Base-by-base conservation (phyloP, 2,888 invertebrate species). In the Parapristionchus giblindavisi region DNA sequence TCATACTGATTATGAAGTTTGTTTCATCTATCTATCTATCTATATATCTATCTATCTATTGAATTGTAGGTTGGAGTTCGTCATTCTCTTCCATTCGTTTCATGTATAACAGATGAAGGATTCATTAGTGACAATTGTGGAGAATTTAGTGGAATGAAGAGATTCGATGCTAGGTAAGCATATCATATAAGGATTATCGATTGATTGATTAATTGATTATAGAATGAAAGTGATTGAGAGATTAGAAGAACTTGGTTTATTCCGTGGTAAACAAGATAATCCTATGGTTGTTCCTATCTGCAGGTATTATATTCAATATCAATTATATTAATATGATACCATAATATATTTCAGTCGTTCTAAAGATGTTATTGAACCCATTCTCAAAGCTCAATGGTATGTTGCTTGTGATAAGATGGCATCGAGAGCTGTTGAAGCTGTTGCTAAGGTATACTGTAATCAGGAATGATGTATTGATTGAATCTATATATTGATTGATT, bases 351-450 rank as follows among this genome's bases (percentile, higher is more conserved):
- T 75, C 90, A 95, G 95, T 88, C 92, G 99, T 52, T 96, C 96
- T 1, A 97, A 96, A 89, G 99, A 99, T 89, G 93, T 99, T 1
- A 94, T 99, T 24, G 99, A 99, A 87, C 96, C 96, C 0, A 91
- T 98, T 87, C 91, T 97, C 43, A 96, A 95, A 88, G 94, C 96
- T 0, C 99, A 99, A 89, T 99, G 98, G 98, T 96, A 96, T 89
- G 92, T 99, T 24, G 93, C 93, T 77, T 89, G 87, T 77, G 92
- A 92, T 82, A 93, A 93, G 77, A 95, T 99, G 96, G 96, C 97
- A 0, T 91, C 91, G 0, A 91, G 92, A 73, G 97, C 98, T 0
- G 91, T 93, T 2, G 91, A 93, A 75, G 90, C 87, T 36, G 86
- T 88, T 21, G 81, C 75, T 51, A 78, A 72, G 70, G 58, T 75